A percentile compares a stretch with the other conserved stretches of the same genome.
These are phyloP conservation scores for Nixonia krombeini DNA, from an alignment of 1,140 invertebrate genomes.

Conservation along the genomic window DNA sequence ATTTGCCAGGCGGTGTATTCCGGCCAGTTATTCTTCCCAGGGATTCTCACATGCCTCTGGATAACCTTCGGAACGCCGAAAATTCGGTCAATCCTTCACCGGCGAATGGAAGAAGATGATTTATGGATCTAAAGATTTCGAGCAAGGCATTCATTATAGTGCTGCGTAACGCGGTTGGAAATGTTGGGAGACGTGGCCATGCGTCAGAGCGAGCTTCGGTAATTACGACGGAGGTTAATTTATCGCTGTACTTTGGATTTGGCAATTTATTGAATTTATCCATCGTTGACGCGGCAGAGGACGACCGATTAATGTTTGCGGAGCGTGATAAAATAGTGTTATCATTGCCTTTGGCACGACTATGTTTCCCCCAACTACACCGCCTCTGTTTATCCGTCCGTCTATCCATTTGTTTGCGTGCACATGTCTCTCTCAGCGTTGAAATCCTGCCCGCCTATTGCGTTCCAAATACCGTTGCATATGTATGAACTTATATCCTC, in stretches of 20 bases:
- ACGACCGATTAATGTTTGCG: not conserved
- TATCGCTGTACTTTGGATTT: not conserved
- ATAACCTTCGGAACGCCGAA: too few relatives aligned
- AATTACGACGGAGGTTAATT: not conserved
- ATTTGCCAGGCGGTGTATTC: not conserved
- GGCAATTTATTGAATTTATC: constrained; percentile 3
- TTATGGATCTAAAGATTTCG: too few relatives aligned
- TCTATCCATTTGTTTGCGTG: constrained; percentile 44
- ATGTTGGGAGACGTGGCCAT: not conserved
- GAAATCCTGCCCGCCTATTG: constrained; percentile 48
- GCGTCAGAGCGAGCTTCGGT: not conserved
- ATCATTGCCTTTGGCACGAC: constrained; percentile 2
- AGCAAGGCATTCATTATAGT: too few relatives aligned
- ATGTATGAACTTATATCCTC: constrained; percentile 48
- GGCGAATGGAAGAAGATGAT: too few relatives aligned
- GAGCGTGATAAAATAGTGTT: not conserved
- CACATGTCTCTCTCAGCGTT: constrained; percentile 41
- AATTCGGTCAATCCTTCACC: too few relatives aligned
- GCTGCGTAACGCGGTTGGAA: too few relatives aligned
- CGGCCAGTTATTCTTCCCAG: not conserved
- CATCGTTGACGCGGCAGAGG: not conserved
- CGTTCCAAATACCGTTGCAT: constrained; percentile 47
- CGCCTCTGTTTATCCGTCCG: constrained; percentile 33
- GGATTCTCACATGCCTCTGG: not conserved
- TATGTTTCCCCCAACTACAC: constrained; percentile 12